Percentiles rank a stretch among this genome's conserved stretches.
These are phyloP conservation scores for Sebastes variabilis DNA, from an alignment of 2,797 vertebrate genomes.

Conservation along the genomic window DNA sequence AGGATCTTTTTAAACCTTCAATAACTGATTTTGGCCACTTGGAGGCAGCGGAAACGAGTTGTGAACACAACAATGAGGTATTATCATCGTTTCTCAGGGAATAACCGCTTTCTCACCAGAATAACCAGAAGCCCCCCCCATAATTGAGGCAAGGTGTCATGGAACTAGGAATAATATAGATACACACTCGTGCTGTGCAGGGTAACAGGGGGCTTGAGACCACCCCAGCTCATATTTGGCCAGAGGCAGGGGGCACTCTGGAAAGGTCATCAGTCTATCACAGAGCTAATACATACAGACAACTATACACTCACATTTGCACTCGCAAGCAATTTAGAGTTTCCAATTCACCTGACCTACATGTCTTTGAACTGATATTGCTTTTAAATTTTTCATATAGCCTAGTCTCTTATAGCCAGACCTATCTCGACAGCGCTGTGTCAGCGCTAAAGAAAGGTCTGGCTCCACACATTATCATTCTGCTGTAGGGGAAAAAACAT, in stretches of 20 bases:
- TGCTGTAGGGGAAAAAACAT: too few relatives aligned
- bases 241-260: too few relatives aligned
- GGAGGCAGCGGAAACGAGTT: neutral
- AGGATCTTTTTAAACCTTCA: neutral
- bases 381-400: too few relatives aligned
- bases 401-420: too few relatives aligned
- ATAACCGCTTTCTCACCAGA: neutral
- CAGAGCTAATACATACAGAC: too few relatives aligned
- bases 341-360: neutral
- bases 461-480: too few relatives aligned
- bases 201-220: too few relatives aligned
- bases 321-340: neutral
- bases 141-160: neutral
- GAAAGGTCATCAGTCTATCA: too few relatives aligned
- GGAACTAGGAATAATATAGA: neutral
- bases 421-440: too few relatives aligned
- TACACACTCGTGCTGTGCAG: neutral
- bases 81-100: neutral
- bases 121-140: neutral
- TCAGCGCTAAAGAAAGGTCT: too few relatives aligned
- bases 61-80: neutral
- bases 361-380: neutral
- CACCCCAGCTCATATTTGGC: too few relatives aligned
- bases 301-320: neutral
- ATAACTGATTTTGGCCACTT: neutral